A percentile compares a stretch with the other conserved stretches of the same genome.
Evolutionary conservation across 2,797 vertebrate species (phyloP).

Genomic region (Rousettus madagascariensis): DNA sequence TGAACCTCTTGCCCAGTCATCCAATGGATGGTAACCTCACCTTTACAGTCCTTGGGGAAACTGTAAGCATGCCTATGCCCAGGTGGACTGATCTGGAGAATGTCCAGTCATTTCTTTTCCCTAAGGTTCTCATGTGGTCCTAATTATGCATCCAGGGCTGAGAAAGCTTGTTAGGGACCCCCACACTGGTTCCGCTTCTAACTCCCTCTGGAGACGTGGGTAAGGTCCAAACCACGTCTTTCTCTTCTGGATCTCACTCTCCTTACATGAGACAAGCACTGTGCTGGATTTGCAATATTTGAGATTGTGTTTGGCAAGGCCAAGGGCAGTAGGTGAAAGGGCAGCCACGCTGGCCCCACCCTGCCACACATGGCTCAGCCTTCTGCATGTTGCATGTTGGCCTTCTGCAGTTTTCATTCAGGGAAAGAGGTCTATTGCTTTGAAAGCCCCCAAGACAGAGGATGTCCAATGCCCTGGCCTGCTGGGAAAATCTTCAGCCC

Average conservation of each 20-base stretch:
- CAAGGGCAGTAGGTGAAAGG: not conserved
- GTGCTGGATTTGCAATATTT: too few species aligned
- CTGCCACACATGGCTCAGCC: not conserved
- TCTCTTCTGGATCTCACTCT: not conserved
- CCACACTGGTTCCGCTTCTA: fast-evolving
- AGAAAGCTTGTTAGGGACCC: not conserved
- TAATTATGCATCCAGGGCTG: not conserved
- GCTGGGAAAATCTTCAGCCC: not conserved
- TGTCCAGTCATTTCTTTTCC: not conserved
- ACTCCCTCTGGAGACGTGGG: not conserved
- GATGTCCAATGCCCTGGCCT: not conserved
- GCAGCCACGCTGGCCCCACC: not conserved
- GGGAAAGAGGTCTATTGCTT: not conserved
- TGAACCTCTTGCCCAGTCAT: not conserved
- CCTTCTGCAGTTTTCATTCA: not conserved
- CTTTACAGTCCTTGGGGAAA: fast-evolving
- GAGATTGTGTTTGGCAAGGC: not conserved
- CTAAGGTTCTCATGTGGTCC: not conserved
- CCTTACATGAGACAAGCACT: not conserved
- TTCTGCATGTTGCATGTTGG: not conserved
- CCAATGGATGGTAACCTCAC: fast-evolving
- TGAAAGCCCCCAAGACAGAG: not conserved
- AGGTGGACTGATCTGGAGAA: not conserved
- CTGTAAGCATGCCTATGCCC: not conserved
- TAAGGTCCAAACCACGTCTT: not conserved